Percentiles rank a stretch among this genome's conserved stretches.
Conservation (phyloP, 2,797 vertebrate genomes). For the Lithobates pipiens region DNA sequence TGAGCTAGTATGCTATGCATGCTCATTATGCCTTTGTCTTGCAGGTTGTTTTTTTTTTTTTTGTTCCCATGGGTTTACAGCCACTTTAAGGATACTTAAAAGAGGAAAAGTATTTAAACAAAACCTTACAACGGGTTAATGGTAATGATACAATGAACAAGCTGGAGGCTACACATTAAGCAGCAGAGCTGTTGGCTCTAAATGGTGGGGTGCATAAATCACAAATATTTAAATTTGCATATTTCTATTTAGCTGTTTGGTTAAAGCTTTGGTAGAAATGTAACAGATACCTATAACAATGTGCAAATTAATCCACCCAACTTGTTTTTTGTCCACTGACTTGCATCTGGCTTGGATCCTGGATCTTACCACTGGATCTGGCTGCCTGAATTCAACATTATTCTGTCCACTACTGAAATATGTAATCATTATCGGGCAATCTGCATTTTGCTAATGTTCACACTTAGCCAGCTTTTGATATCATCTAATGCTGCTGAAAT, state of each 20-base stretch:
- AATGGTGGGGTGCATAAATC: background rate
- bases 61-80: no score
- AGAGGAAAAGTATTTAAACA: no score
- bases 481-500: conserved; percentile 59
- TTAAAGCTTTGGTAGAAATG: background rate
- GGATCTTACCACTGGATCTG: background rate
- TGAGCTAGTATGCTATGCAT: no score
- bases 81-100: no score
- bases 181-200: no score
- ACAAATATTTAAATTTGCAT: background rate
- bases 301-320: background rate
- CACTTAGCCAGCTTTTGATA: conserved; percentile 28
- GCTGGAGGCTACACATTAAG: no score
- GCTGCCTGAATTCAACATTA: background rate
- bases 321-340: background rate
- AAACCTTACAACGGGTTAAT: no score
- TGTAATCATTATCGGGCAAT: conserved; percentile 12
- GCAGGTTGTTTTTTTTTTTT: no score
- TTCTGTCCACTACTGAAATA: background rate
- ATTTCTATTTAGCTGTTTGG: background rate
- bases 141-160: no score
- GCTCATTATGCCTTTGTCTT: no score
- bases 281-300: background rate
- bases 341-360: background rate
- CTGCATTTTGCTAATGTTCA: conserved; percentile 28